phyloP scores from a whole-genome alignment of 64 coral and sea anemone species.

The Montipora cactus region DNA sequence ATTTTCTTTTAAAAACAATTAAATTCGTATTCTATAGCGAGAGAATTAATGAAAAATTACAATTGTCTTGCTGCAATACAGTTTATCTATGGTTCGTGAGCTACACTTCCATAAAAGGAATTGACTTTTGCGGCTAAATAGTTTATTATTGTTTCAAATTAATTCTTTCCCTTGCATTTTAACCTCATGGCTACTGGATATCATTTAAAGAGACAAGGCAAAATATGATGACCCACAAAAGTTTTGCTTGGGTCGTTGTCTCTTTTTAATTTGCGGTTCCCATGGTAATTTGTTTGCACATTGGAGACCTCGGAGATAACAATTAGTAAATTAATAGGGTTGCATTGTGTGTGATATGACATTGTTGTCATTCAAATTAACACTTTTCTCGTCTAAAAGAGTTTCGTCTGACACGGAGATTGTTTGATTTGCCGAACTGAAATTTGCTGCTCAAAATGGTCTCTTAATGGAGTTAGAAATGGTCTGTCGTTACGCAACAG shows the following conservation, averaged over 20 bases:
- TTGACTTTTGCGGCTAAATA: no score
- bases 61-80: no score
- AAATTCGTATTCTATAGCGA: no score
- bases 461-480: neutral
- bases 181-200: neutral
- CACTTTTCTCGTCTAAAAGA: neutral
- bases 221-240: neutral
- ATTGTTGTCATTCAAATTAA: constrained; percentile 49
- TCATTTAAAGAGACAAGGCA: neutral
- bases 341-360: neutral
- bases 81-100: no score
- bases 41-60: no score
- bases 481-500: neutral
- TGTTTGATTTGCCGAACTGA: neutral
- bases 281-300: constrained; percentile 38
- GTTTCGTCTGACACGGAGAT: neutral
- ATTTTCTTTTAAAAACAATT: no score
- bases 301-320: neutral
- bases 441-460: neutral
- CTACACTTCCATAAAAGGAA: no score
- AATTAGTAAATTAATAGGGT: neutral
- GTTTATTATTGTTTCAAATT: neutral
- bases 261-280: constrained; percentile 4
- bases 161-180: neutral
- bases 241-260: neutral